These are phyloP conservation scores for Eristalis intricaria DNA, from an alignment of 2,888 invertebrate genomes.

Conservation along the genomic window DNA sequence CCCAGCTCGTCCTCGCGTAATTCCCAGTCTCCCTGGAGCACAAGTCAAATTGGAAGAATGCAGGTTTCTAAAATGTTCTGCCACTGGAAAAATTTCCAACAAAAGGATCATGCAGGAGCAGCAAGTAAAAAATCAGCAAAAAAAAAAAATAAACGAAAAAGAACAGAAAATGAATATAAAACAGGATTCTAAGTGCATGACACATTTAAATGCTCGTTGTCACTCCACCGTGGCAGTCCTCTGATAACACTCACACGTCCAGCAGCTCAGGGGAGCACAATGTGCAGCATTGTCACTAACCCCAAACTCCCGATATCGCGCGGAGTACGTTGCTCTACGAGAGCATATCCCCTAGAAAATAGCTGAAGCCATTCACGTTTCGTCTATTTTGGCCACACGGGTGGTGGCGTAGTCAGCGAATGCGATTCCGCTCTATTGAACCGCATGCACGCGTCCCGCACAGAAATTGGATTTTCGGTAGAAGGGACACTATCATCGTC, in stretches of 20 bases:
- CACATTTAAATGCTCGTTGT: slow-evolving; percentile 66
- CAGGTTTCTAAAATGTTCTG: slow-evolving; percentile 14
- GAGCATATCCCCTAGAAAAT: slow-evolving; percentile 11
- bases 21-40: neutral
- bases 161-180: neutral
- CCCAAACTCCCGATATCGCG: slow-evolving; percentile 14
- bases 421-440: slow-evolving; percentile 59
- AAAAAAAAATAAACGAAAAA: neutral
- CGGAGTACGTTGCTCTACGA: neutral
- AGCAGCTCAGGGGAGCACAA: neutral
- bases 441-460: slow-evolving; percentile 35
- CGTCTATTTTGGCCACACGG: slow-evolving; percentile 29
- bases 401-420: slow-evolving; percentile 20
- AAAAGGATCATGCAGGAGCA: neutral
- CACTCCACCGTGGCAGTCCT: slow-evolving; percentile 32
- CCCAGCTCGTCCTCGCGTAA: neutral
- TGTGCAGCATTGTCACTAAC: slow-evolving; percentile 15
- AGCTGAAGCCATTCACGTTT: slow-evolving; percentile 53
- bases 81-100: neutral
- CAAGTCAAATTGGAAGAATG: slow-evolving; percentile 28
- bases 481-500: slow-evolving; percentile 29
- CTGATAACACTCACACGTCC: slow-evolving; percentile 41
- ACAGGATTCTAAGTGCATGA: slow-evolving; percentile 13
- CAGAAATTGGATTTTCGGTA: slow-evolving; percentile 57
- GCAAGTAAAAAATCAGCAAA: neutral